phyloP scores from a whole-genome alignment of 1,140 invertebrate species.

The Cydia strobilella region DNA sequence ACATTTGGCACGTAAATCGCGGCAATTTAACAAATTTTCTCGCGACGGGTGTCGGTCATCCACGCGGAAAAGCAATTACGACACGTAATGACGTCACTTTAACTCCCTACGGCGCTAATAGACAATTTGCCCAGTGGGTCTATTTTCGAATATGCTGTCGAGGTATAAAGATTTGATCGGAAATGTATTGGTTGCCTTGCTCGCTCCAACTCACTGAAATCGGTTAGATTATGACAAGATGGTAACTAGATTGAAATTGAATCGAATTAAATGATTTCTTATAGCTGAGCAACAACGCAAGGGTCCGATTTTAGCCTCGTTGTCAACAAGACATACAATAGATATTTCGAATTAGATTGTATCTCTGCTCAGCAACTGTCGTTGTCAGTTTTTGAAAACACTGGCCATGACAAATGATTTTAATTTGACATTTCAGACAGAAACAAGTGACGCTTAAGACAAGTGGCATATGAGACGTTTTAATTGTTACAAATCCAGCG shows the following conservation, averaged over 20 bases:
- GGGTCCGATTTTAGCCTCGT: no score
- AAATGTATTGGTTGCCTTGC: neutral
- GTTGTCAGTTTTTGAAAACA: neutral
- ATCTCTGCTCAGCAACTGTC: neutral
- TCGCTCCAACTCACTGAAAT: neutral
- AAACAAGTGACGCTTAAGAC: neutral
- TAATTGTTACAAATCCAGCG: neutral
- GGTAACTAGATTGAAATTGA: no score
- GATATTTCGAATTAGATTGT: no score
- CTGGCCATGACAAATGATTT: neutral
- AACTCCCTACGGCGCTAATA: slow-evolving; percentile 60
- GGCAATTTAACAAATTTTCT: slow-evolving; percentile 72
- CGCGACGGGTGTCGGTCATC: slow-evolving; percentile 57
- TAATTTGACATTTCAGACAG: no score
- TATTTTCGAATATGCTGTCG: neutral
- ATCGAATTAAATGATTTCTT: no score
- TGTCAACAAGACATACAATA: no score
- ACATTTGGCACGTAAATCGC: slow-evolving; percentile 75
- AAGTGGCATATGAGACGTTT: neutral
- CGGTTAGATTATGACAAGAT: no score
- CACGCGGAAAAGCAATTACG: slow-evolving; percentile 77
- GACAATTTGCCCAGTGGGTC: slow-evolving; percentile 57
- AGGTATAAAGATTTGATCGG: neutral
- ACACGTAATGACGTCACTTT: slow-evolving; percentile 74
- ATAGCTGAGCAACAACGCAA: no score